A percentile compares a stretch with the other conserved stretches of the same genome.
These are phyloP conservation scores for Chunga burmeisteri DNA, from an alignment of 2,113 vertebrate species.

Conservation along the genomic window DNA sequence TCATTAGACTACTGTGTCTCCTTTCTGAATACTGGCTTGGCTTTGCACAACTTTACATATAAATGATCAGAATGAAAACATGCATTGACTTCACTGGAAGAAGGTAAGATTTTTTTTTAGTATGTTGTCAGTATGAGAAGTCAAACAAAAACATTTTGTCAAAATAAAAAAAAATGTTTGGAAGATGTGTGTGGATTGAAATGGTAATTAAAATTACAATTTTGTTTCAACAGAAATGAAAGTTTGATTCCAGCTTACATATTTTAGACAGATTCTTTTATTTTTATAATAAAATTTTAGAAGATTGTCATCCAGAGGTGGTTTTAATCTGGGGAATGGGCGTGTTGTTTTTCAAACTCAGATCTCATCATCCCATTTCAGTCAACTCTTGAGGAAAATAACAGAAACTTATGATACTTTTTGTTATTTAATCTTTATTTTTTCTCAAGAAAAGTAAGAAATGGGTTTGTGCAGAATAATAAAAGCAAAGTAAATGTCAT, in stretches of 20 bases:
- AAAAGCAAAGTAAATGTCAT: not conserved
- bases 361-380: not conserved
- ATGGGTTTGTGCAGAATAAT: not conserved
- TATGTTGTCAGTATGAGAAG: not conserved
- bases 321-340: not conserved
- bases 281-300: not conserved
- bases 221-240: not conserved
- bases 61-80: not conserved
- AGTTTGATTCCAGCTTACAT: not conserved
- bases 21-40: not conserved
- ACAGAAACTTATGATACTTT: not conserved
- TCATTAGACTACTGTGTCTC: conserved; percentile 1
- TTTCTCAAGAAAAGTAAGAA: not conserved
- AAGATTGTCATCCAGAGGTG: not conserved
- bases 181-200: not conserved
- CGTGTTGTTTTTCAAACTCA: not conserved
- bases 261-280: not conserved
- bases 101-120: not conserved
- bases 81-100: not conserved
- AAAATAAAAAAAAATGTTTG: not conserved
- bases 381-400: not conserved
- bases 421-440: not conserved
- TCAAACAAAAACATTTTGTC: not conserved
- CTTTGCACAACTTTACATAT: not conserved
- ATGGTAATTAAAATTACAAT: not conserved